Base-by-base conservation (phyloP, 2,888 invertebrate species). In the Crepidodera aurea region DNA sequence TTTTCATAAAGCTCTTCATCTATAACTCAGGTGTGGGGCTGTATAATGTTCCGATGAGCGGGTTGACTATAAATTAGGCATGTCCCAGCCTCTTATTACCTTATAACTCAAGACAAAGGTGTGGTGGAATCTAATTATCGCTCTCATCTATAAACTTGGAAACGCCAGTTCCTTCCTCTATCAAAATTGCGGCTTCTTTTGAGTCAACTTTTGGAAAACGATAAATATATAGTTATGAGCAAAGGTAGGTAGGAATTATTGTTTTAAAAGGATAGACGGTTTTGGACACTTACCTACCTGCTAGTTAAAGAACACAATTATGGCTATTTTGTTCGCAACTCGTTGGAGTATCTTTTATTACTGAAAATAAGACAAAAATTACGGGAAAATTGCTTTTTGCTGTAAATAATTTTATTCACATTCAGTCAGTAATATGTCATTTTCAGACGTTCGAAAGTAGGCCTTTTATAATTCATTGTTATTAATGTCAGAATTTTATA, bases 51-150 rank as follows among this genome's bases (percentile, higher is more conserved):
- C 70, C 69, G 70, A 71, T 73, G 73, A 73, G 65, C 71, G 78
- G 78, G 77, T 76, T 76, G 74, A 77, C 79, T 78, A 80, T 79
- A 80, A 81, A 79, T 80, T 79, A 78, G 74, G 73, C 78, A 76
- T 76, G 79, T 77, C 77, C 71, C 74, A 75, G 78, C 77, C 75
- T 79, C 80, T 78, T 79, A 80, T 80, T 80, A 79, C 79, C 79
- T 79, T 79, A 79, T 80, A 79, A 80, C 79, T 80, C 78, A 80
- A 78, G 79, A 78, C 78, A 77, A 79, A 79, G 81, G 81, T 80
- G 81, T 79, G 79, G 78, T 76, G 69, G 79, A 78, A 79, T 79
- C 78, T 79, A 80, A 81, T 81, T 81, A 80, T 81, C 79, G 73
- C 74, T 72, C 39, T 48, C 56, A 78, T 78, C 77, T 78, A 77